Evolutionary conservation across 1,140 invertebrate genomes (phyloP).

Genomic region (Drosophila willistoni): DNA sequence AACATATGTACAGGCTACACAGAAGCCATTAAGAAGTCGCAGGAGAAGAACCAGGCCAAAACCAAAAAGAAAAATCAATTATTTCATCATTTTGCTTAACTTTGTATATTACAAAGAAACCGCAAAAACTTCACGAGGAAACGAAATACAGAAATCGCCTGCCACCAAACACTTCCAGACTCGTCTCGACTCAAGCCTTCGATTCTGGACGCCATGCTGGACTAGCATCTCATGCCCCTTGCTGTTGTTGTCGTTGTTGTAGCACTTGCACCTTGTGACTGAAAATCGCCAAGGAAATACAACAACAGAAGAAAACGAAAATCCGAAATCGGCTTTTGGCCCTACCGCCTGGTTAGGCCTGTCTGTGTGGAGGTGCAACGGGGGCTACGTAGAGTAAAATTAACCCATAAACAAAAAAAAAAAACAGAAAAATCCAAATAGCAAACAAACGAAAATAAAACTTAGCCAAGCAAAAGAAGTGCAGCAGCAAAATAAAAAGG

Average conservation of each 20-base stretch:
- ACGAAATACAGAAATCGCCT: not conserved
- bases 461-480: slow-evolving; percentile 16
- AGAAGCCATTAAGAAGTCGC: slow-evolving; percentile 31
- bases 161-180: slow-evolving; percentile 15
- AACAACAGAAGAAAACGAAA: slow-evolving; percentile 39
- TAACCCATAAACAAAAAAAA: not conserved
- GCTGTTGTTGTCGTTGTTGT: slow-evolving; percentile 22
- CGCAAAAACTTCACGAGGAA: not conserved
- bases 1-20: slow-evolving; percentile 48
- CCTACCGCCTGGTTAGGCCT: slow-evolving; percentile 71
- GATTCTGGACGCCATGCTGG: slow-evolving; percentile 61
- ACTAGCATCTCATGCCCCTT: slow-evolving; percentile 61
- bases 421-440: not conserved
- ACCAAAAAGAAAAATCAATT: slow-evolving; percentile 16
- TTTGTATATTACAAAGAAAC: not conserved
- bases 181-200: slow-evolving; percentile 27
- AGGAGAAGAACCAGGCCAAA: slow-evolving; percentile 18
- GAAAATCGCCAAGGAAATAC: slow-evolving; percentile 25
- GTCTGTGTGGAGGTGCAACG: slow-evolving; percentile 77
- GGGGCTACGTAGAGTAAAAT: slow-evolving; percentile 40
- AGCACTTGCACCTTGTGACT: slow-evolving; percentile 42
- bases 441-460: slow-evolving; percentile 12
- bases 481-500: not conserved
- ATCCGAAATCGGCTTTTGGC: slow-evolving; percentile 16
- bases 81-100: not conserved